These are phyloP conservation scores for Palaemon carinicauda DNA, from an alignment of 1,140 invertebrate genomes.

Conservation along the genomic window DNA sequence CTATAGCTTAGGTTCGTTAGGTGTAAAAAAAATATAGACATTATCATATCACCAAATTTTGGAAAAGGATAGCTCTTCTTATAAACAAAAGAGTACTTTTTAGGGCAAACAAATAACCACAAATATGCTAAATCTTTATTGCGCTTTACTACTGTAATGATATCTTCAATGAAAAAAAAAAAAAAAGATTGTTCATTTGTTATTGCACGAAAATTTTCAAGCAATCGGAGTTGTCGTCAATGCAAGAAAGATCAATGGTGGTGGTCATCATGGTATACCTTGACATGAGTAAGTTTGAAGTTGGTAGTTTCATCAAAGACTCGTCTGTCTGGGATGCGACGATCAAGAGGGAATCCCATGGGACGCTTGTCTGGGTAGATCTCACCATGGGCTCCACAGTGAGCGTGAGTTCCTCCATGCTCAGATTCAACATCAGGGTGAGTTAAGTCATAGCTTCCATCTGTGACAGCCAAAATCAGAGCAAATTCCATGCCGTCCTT, in stretches of 20 bases:
- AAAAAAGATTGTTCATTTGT: too few relatives aligned
- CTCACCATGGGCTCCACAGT: slow-evolving; percentile 13
- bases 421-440: background rate
- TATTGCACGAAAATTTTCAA: too few relatives aligned
- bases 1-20: too few relatives aligned
- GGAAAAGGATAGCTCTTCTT: too few relatives aligned
- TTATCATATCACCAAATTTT: too few relatives aligned
- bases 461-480: slow-evolving; percentile 65
- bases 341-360: background rate
- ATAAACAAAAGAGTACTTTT: too few relatives aligned
- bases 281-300: background rate
- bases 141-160: too few relatives aligned
- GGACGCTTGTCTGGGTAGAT: slow-evolving; percentile 11
- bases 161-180: too few relatives aligned
- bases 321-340: background rate
- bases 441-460: slow-evolving; percentile 62
- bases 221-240: too few relatives aligned
- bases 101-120: too few relatives aligned
- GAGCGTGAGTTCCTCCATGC: background rate
- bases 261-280: background rate
- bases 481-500: slow-evolving; percentile 66
- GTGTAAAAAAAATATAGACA: too few relatives aligned
- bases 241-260: background rate
- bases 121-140: too few relatives aligned
- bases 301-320: background rate